A percentile compares a stretch with the other conserved stretches of the same genome.
Conservation (phyloP, 2,888 invertebrate species). For the Cerastis leucographa region DNA sequence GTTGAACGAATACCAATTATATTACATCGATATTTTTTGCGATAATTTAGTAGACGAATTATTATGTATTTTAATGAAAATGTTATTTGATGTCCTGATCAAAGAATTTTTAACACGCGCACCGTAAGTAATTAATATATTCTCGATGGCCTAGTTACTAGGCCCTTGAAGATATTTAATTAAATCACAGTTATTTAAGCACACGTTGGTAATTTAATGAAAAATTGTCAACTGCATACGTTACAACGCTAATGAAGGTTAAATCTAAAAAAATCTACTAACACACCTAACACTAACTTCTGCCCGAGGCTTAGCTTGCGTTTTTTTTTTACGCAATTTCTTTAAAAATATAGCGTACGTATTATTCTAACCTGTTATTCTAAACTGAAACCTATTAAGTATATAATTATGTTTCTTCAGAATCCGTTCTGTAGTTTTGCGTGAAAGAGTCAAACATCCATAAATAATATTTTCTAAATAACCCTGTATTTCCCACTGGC, state of each 20-base stretch:
- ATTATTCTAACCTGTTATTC: too few species aligned
- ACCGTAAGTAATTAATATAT: not conserved
- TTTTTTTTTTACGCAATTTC: too few species aligned
- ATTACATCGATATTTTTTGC: constrained; percentile 3
- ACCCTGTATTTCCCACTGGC: not conserved
- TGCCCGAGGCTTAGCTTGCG: too few species aligned
- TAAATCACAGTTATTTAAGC: not conserved
- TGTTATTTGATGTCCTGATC: not conserved
- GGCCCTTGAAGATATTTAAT: too few species aligned
- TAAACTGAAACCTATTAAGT: too few species aligned
- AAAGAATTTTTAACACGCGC: not conserved
- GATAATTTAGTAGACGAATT: not conserved
- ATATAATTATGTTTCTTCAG: too few species aligned
- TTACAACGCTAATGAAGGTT: not conserved
- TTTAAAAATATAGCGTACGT: too few species aligned
- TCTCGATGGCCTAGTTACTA: not conserved
- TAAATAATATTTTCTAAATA: too few species aligned
- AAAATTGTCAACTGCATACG: not conserved
- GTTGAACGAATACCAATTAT: constrained; percentile 11
- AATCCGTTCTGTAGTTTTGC: too few species aligned
- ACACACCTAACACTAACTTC: too few species aligned
- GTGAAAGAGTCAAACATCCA: too few species aligned
- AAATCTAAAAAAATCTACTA: too few species aligned
- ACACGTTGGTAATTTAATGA: not conserved
- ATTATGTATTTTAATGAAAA: not conserved